Base-by-base conservation (phyloP, 2,113 vertebrate genomes). In the Crotalus helleri region DNA sequence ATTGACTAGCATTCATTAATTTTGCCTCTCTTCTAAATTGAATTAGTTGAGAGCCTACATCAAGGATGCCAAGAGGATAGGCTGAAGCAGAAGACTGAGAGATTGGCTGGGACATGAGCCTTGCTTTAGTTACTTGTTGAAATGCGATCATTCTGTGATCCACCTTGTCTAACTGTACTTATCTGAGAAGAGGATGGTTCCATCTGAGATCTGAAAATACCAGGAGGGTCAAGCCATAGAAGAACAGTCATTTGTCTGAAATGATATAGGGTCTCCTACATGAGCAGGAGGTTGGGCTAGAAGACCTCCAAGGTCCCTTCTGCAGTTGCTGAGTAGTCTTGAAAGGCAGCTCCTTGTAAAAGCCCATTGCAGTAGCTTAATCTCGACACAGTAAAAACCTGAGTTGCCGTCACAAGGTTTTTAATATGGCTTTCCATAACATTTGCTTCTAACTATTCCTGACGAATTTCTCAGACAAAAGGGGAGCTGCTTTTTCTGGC, bases 131-230 rank as follows among this genome's bases (percentile, higher is more conserved):
- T 29, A 64, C 17, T 64, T 17, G 6, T 19, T 46, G 26, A 29
- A 64, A 21, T 4, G 8, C 9, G 59, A 29, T 29, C 59, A 26
- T 86, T 59, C 17, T 88, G 46, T 87, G 11, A 11, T 64, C 19
- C 6, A 54, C 19, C 39, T 21, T 39, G 4, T 59, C 24, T 86
- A 59, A 85, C 46, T 64, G 74, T 85, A 11, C 49, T 46, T 29
- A 2, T 58, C 0, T 0, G 0, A 0, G 88, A 85, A 33, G 74
- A 21, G 74, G 15, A 81, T 9, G 74, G 7, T 3, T 21, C 17
- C 33, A 81, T 9, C 74, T 21, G 7, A 81, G 33, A 44, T 81
- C 74, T 81, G 33, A 44, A 81, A 81, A 81, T 81, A 81, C 17
- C 33, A 33, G 33, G 74, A 4, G 33, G 74, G 74, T 15, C 33